Evolutionary conservation across 2,797 vertebrate genomes (phyloP).

Genomic region (Denticeps clupeoides): DNA sequence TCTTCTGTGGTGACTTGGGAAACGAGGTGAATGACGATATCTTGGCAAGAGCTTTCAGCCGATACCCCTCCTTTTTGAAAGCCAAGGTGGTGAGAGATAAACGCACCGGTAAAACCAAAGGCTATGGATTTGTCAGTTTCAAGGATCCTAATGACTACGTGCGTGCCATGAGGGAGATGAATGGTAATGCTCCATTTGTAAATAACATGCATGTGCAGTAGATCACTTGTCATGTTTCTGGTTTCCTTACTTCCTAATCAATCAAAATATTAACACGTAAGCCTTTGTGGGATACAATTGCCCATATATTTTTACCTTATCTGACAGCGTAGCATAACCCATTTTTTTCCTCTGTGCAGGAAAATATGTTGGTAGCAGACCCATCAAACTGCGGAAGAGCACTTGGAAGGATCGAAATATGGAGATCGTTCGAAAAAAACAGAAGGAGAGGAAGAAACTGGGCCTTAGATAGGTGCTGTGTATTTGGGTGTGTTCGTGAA

Average conservation of each 20-base stretch:
- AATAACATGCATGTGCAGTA: not conserved
- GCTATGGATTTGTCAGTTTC: slow-evolving; percentile 89
- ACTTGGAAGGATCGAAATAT: slow-evolving; percentile 88
- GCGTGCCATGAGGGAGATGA: slow-evolving; percentile 88
- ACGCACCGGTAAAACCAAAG: slow-evolving; percentile 85
- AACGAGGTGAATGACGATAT: slow-evolving; percentile 91
- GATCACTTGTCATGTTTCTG: too few species aligned
- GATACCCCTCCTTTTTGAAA: slow-evolving; percentile 85
- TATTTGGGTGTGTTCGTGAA: slow-evolving; percentile 5
- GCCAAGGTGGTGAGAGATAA: slow-evolving; percentile 88
- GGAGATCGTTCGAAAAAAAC: slow-evolving; percentile 83
- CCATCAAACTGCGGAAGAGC: slow-evolving; percentile 86
- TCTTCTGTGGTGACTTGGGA: slow-evolving; percentile 86
- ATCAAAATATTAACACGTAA: too few species aligned
- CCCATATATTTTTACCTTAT: not conserved
- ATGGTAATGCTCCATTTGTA: slow-evolving; percentile 55
- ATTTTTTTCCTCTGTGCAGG: slow-evolving; percentile 45
- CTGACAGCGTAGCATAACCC: not conserved
- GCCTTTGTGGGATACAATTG: too few species aligned
- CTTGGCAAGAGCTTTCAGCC: slow-evolving; percentile 78
- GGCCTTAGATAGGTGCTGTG: slow-evolving; percentile 64
- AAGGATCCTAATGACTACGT: slow-evolving; percentile 90
- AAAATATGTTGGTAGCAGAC: slow-evolving; percentile 83
- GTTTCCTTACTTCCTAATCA: too few species aligned
- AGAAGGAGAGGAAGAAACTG: slow-evolving; percentile 85